These are phyloP conservation scores for Alethe castanea DNA, from an alignment of 2,113 vertebrate genomes.

Conservation along the genomic window DNA sequence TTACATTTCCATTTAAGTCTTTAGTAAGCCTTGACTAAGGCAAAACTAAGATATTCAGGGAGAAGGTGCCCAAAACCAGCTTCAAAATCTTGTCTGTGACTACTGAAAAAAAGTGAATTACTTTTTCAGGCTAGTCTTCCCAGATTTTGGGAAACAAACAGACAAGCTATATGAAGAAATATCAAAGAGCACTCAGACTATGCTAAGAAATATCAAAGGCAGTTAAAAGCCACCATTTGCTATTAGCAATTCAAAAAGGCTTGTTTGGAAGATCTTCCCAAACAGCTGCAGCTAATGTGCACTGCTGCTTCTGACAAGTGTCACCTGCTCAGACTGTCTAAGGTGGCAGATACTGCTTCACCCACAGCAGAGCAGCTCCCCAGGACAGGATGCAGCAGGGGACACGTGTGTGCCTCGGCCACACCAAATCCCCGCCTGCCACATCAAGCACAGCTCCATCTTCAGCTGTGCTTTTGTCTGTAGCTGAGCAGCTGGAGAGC, in stretches of 20 bases:
- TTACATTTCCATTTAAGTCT: neutral
- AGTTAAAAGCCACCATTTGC: neutral
- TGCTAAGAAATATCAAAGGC: neutral
- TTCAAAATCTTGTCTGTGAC: neutral
- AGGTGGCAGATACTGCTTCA: neutral
- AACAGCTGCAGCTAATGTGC: neutral
- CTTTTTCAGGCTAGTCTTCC: neutral
- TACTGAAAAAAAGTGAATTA: neutral
- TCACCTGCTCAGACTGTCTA: neutral
- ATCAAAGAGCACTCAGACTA: neutral
- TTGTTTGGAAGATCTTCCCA: neutral
- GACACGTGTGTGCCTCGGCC: fast-evolving
- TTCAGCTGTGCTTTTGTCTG: neutral
- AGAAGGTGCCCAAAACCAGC: neutral
- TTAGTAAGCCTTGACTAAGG: neutral
- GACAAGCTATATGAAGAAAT: neutral
- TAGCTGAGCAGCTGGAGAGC: neutral
- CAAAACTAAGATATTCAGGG: neutral
- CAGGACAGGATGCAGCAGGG: fast-evolving
- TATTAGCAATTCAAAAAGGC: neutral
- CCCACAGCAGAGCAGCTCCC: neutral
- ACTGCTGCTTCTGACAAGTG: neutral
- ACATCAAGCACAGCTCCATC: neutral
- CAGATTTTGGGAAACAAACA: neutral
- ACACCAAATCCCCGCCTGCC: neutral